Percentiles rank a stretch among this genome's conserved stretches.
Conservation (phyloP, 2,888 invertebrate genomes). For the Hydrotaea cyrtoneurina region DNA sequence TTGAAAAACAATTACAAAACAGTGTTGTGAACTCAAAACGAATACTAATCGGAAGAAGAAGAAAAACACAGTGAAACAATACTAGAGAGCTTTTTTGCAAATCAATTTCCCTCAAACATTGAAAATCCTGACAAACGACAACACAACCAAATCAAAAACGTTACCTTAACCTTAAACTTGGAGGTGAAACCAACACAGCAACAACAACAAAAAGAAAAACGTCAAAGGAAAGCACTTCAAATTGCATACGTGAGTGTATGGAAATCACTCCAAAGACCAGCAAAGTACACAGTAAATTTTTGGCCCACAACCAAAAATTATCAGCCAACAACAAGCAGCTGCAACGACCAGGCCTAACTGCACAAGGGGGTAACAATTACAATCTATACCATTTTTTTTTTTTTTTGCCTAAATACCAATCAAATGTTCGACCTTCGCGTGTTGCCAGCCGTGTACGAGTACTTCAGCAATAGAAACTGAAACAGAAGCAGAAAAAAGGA, state of each 20-base stretch:
- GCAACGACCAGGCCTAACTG: not conserved
- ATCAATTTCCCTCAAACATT: constrained; percentile 8
- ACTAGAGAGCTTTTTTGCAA: constrained; percentile 33
- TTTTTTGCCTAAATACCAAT: constrained; percentile 40
- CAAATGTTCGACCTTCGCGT: constrained; percentile 58
- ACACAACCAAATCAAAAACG: constrained; percentile 67
- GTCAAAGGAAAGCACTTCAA: not conserved
- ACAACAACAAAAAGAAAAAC: constrained; percentile 12
- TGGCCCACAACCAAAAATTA: constrained; percentile 58
- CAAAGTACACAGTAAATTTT: constrained; percentile 38
- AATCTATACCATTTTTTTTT: constrained; percentile 5
- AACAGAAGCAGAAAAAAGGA: constrained; percentile 35
- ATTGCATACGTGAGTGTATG: constrained; percentile 3
- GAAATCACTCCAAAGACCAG: not conserved
- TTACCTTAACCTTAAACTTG: constrained; percentile 74
- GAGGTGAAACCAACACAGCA: constrained; percentile 27
- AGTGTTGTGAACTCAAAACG: constrained; percentile 59
- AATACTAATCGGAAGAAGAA: not conserved
- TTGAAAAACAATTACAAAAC: constrained; percentile 23
- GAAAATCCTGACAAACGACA: constrained; percentile 33
- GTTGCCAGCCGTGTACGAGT: constrained; percentile 2
- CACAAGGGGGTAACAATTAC: constrained; percentile 13
- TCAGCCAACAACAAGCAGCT: not conserved
- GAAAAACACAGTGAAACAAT: constrained; percentile 20
- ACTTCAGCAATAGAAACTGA: constrained; percentile 56